Evolutionary conservation across 2,888 invertebrate genomes (phyloP), one percentile per base, ranked within the genome.

Genomic region (Strigamia transsilvanica): DNA sequence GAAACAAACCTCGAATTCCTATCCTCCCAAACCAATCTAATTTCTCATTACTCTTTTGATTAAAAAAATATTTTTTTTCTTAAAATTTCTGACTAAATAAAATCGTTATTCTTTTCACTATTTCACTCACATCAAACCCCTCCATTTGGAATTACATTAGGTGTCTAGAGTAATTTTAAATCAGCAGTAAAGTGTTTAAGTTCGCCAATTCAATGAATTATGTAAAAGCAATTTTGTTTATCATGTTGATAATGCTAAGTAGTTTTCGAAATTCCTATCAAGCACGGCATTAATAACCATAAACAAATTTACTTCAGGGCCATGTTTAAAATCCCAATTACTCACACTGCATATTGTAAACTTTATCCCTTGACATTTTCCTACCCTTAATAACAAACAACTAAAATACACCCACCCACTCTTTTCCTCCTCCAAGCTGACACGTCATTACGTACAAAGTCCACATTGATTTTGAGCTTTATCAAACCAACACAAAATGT

Each of bases 291-390:
- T 56, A 56, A 18, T 56, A 56, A 56, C 56, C 56, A 56, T 56
- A 56, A 56, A 56, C 56, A 56, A 56, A 56, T 21, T 56, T 56
- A 18, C 56, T 56, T 46, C 56, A 18, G 56, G 56, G 56, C 56
- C n/a, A 56, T 56, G n/a, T 56, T 56, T 56, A 56, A n/a, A 56
- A 56, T 56, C 56, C n/a, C 18, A 56, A 56, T 56, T 56, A 56
- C 56, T 18, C n/a, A 18, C 18, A 18, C 0, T 9, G 56, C 18
- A 56, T 56, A 18, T 21, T 56, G 56, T 56, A 56, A 56, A n/a
- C 56, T n/a, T 56, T 56, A 56, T 56, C 56, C 56, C 46, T 1
- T 18, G 56, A 56, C 56, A 18, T 18, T 56, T 56, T 56, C 4
- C 56, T n/a, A 56, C 18, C 56, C 46, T 46, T 46, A 46, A 46